Evolutionary conservation across 2,888 invertebrate genomes (phyloP), one percentile per base, ranked within the genome.

Genomic region (Tetropium fuscum): DNA sequence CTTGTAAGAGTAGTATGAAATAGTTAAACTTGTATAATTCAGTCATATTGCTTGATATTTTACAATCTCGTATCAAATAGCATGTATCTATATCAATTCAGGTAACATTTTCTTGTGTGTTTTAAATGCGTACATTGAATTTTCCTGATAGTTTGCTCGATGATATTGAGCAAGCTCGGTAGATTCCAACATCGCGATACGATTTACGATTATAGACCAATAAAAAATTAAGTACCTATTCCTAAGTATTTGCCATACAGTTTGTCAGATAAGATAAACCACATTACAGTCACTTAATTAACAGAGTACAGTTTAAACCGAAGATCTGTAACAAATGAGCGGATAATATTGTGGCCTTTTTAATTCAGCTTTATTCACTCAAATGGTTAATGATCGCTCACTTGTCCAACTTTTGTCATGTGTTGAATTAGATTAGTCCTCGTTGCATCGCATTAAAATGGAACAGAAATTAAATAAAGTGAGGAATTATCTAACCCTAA

Each of bases 321-420:
- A 60, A 51, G 49, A 51, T 51, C 49, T 38, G 49, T 63, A 64
- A 69, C 63, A 44, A 64, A 59, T 67, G 53, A 64, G 64, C 66
- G 66, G 66, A 60, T 65, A 51, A 60, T 59, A 58, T 51, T 51
- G 49, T 70, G 73, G 69, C 73, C 75, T 74, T 74, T 74, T 73
- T 73, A 77, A 74, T 77, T 78, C 68, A 71, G 63, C 51, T 57
- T 69, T 67, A 73, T 74, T 71, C 66, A 64, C 58, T 74, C 73
- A 73, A 77, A 71, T 75, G 75, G 72, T 62, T 58, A 53, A 68
- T 72, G 74, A 76, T 77, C 77, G 77, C 73, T 75, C 77, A 75
- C 69, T 51, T 51, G 40, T 51, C 40, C 38, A 34, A 51, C 73
- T 71, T 68, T 70, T 69, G 62, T 63, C 57, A 53, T 60, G 53